Percentiles rank a stretch among this genome's conserved stretches.
These are phyloP conservation scores for Vandiemenella viatica DNA, from an alignment of 2,888 invertebrate species.

Conservation along the genomic window DNA sequence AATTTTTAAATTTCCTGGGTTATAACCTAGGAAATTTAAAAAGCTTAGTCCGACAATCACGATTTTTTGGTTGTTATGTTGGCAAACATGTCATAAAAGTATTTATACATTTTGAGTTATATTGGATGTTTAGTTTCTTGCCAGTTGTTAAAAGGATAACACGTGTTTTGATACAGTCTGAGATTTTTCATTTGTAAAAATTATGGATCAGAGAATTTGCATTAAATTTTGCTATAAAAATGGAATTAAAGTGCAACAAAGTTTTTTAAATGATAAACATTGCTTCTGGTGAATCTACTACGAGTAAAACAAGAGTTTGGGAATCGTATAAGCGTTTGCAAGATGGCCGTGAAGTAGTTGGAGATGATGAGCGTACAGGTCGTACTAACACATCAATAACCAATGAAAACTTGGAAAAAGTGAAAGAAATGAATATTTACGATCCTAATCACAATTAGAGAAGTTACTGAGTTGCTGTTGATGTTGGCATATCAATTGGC, in stretches of 20 bases:
- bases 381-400: conserved; percentile 20
- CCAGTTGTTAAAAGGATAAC: background rate
- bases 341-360: conserved; percentile 6
- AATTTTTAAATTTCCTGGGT: background rate
- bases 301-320: background rate
- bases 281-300: background rate
- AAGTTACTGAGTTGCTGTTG: background rate
- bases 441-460: conserved; percentile 8
- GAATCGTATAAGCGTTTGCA: background rate
- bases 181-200: too few species aligned
- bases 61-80: background rate
- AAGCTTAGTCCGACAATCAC: too few species aligned
- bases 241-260: background rate
- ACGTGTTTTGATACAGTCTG: background rate
- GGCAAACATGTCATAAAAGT: background rate
- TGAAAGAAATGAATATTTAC: conserved; percentile 17
- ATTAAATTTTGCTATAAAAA: too few species aligned
- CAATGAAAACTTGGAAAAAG: conserved; percentile 20
- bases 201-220: too few species aligned
- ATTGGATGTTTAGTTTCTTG: background rate
- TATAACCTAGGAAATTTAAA: too few species aligned
- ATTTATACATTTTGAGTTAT: background rate
- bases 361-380: conserved; percentile 18
- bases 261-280: background rate
- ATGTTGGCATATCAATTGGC: background rate